Evolutionary conservation across 1,140 invertebrate species (phyloP), one percentile per base, ranked within the genome.

Genomic region (Potamilus streckersoni): DNA sequence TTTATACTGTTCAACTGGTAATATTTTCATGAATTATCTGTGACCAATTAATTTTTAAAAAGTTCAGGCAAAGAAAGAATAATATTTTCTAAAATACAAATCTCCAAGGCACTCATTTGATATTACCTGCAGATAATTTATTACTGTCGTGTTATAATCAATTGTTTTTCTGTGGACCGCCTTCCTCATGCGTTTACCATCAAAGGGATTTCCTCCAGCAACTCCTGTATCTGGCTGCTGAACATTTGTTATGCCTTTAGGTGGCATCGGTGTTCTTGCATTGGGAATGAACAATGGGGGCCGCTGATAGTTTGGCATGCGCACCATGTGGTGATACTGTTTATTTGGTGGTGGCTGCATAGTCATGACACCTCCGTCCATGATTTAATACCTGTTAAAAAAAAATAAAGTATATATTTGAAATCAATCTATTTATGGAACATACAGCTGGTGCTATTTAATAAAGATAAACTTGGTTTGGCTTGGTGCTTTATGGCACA

Each of bases 101-200:
- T 49, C 11, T 49, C 6, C 4, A 49, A 8, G 38, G 11, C 6
- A 6, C 38, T 49, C 38, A 49, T 49, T 8, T 49, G 11, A 49
- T 49, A n/a, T 89, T 90, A 95, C 94, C 92, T 98, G 95, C 82
- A 99, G 91, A 84, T 94, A 94, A 87, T 96, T 96, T 69, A 98
- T 95, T 81, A 98, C 95, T 57, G 97, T 94, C n/a, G 96, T 94
- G 92, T 99, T 99, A 90, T 99, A 99, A 91, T 99, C 98, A 62
- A 99, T 96, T 62, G 97, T 99, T 92, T 98, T 98, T 82, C 97
- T 92, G 93, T 98, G 97, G 72, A 98, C 95, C 78, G 96, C 96
- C 91, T 99, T 99, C 82, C 97, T 91, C 73, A 98, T 92, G 75
- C 97, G 93, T 92, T 98, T 98, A 56, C 97, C 97, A 82, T 89